Evolutionary conservation across 2,888 invertebrate genomes (phyloP), one percentile per base, ranked within the genome.

Genomic region (Helobdella robusta): DNA sequence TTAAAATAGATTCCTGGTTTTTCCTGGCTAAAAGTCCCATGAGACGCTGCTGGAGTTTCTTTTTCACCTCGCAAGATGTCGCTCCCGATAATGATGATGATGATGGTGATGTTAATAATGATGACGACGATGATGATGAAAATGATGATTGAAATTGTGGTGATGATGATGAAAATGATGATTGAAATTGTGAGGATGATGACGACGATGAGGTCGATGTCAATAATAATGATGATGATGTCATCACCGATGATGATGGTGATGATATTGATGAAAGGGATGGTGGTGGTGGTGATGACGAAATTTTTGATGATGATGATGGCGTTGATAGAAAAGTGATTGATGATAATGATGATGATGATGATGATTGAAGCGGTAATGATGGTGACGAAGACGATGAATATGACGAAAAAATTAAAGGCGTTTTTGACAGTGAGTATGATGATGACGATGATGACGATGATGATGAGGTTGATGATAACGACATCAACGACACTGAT

Each of bases 361-460:
- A 62, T 30, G 62, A 46, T 50, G 50, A 50, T 62, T 48, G 34
- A 20, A 50, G 30, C 34, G 50, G n/a, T 30, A 35, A 32, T 61
- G 61, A 61, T 48, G 61, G 30, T 62, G 62, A 62, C 44, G 60
- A 60, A n/a, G 60, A 60, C 28, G 60, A 60, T 48, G 48, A 25
- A 5, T 20, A 48, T 18, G 48, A 48, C 15, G 48, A 46, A n/a
- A n/a, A n/a, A n/a, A n/a, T n/a, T n/a, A n/a, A n/a, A n/a, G n/a
- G n/a, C n/a, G n/a, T n/a, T 46, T 46, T 46, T 20, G 20, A n/a
- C 46, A 46, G 18, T 20, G 4, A 2, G 2, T 46, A 20, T 23
- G 1, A 23, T 20, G 11, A 48, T 23, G 25, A 48, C 46, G 46
- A 18, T 20, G 46, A 18, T 48, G 48, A 48, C n/a, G 48, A 8